Base-by-base conservation (phyloP, 2,888 invertebrate species). In the Tridacna crocea region DNA sequence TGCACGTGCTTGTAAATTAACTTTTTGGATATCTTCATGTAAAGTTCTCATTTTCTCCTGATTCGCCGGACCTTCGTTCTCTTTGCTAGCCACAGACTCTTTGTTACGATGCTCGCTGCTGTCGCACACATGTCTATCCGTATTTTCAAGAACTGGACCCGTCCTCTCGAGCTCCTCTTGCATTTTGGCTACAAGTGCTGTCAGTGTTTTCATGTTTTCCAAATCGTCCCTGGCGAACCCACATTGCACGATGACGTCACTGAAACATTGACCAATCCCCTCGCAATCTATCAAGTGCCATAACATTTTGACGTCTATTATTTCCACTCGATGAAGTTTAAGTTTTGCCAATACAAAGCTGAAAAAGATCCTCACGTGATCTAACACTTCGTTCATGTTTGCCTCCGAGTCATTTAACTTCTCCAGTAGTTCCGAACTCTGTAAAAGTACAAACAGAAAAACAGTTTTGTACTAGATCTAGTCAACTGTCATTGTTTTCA, bases 281-380 rank as follows among this genome's bases (percentile, higher is more conserved):
- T 82, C 84, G 11, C 70, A 77, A 47, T 82, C 82, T 15, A 76
- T 26, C 8, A 84, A 77, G n/a, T 84, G 82, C 87, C 84, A 87
- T 17, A 87, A 55, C 84, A 87, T 87, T n/a, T 75, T 79, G 6
- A 87, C 76, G 55, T 87, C 87, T 0, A 76, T 78, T 19, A 87
- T 66, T 19, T 87, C 77, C 8, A 79, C 84, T 12, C 77, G 76
- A 22, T 60, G 72, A 17, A 63, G 3, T 60, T 80, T 77, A 78
- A 87, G 78, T 48, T 82, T 82, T 10, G 80, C 82, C 1, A 87
- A 61, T 17, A 87, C 48, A 36, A 87, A 82, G 48, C 79, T 84
- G 82, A 87, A 87, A 72, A 87, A 87, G 13, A 84, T 68, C 36
- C 74, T 84, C 63, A 87, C 75, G 76, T 84, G 82, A 27, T 82